A percentile compares a stretch with the other conserved stretches of the same genome.
phyloP scores from a whole-genome alignment of 2,888 invertebrate species.

The Synergus laeviventris region DNA sequence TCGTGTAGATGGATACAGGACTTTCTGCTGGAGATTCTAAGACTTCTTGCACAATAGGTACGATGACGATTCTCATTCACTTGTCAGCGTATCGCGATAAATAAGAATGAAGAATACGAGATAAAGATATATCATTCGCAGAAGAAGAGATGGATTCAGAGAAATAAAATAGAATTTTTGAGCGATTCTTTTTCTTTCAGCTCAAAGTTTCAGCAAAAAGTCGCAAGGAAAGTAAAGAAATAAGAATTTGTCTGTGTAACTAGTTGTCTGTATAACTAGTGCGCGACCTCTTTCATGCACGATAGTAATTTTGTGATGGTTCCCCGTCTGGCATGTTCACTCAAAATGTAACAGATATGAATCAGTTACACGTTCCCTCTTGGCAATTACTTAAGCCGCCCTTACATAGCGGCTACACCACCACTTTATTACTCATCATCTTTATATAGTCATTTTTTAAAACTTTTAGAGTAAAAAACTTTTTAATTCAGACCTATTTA shows the following conservation, averaged over 20 bases:
- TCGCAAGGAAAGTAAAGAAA: background rate
- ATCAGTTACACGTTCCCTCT: conserved; percentile 24
- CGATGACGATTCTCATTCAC: background rate
- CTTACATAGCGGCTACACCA: background rate
- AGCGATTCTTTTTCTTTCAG: background rate
- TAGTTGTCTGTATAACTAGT: background rate
- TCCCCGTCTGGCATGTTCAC: conserved; percentile 21
- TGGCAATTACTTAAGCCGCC: conserved; percentile 15
- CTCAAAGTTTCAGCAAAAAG: background rate
- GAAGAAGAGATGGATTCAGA: background rate
- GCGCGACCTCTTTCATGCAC: conserved; percentile 35
- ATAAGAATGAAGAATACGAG: conserved; percentile 1
- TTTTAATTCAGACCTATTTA: too few relatives aligned
- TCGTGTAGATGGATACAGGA: background rate
- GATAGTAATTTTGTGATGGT: conserved; percentile 17
- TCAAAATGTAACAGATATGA: background rate
- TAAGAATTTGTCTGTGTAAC: background rate
- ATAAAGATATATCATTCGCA: background rate
- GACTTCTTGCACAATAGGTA: conserved; percentile 1
- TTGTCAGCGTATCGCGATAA: background rate
- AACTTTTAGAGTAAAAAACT: too few relatives aligned
- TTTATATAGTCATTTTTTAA: too few relatives aligned
- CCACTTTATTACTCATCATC: too few relatives aligned
- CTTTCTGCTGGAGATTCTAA: background rate
- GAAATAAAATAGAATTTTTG: background rate